Conservation (phyloP, 2,888 invertebrate species). For the Drosophila picticornis region DNA sequence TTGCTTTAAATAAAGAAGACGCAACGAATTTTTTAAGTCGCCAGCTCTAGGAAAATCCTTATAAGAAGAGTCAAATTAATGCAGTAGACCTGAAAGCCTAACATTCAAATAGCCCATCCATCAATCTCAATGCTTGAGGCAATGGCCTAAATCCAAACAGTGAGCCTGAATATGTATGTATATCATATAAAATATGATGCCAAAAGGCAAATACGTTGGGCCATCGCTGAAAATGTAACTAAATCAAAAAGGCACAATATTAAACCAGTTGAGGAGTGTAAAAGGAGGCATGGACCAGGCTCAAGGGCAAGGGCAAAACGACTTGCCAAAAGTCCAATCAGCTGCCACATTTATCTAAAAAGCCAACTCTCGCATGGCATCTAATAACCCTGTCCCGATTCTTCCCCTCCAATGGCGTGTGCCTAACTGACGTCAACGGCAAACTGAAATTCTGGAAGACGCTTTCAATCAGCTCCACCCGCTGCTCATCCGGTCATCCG, state of each 20-base stretch:
- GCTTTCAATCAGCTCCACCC: slow-evolving; percentile 64
- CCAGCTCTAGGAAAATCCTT: not conserved
- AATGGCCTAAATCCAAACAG: slow-evolving; percentile 30
- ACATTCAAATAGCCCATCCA: slow-evolving; percentile 35
- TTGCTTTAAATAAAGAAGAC: no score
- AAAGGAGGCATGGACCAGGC: not conserved
- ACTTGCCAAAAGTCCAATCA: slow-evolving; percentile 60
- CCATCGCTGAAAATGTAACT: slow-evolving; percentile 29
- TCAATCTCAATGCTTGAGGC: slow-evolving; percentile 34
- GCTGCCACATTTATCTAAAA: slow-evolving; percentile 54
- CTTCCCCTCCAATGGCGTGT: not conserved
- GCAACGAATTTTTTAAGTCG: not conserved
- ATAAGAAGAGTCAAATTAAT: slow-evolving; percentile 17
- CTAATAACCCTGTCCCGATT: not conserved
- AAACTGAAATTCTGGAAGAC: slow-evolving; percentile 47
- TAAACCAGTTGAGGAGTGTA: not conserved
- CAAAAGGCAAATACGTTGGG: slow-evolving; percentile 41
- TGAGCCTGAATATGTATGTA: not conserved
- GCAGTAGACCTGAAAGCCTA: not conserved
- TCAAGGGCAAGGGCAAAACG: slow-evolving; percentile 3
- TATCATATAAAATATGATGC: slow-evolving; percentile 54
- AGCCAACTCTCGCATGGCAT: not conserved
- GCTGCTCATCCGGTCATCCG: slow-evolving; percentile 23
- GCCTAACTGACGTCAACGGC: slow-evolving; percentile 28
- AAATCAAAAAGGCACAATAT: slow-evolving; percentile 36